phyloP scores from a whole-genome alignment of 2,113 vertebrate species.

The Hiodon alosoides region DNA sequence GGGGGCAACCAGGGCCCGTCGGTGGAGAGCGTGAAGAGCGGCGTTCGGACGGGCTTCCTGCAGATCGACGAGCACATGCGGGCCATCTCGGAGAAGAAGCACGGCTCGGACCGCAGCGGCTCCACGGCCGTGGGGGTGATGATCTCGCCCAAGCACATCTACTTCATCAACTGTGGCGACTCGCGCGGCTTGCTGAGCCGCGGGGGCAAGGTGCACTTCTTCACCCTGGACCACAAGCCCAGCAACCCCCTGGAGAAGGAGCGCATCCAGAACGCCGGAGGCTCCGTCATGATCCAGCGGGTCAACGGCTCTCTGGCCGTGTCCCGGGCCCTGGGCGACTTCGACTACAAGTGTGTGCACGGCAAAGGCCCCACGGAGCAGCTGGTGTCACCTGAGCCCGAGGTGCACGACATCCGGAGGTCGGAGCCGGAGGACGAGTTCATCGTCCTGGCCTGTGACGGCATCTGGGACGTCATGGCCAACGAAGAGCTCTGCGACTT shows the following conservation, averaged over 20 bases:
- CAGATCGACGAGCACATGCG: constrained; percentile 88
- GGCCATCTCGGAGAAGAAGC: constrained; percentile 82
- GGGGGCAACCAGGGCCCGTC: constrained; percentile 67
- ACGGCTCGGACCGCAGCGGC: constrained; percentile 81
- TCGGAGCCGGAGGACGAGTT: constrained; percentile 78
- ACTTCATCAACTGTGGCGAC: constrained; percentile 87
- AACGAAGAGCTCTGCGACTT: constrained; percentile 88
- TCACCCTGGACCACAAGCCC: constrained; percentile 88
- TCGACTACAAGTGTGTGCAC: constrained; percentile 87
- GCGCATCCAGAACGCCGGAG: constrained; percentile 82
- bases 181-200: constrained; percentile 79
- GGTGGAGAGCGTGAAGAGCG: constrained; percentile 81
- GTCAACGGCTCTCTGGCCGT: constrained; percentile 86
- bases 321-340: constrained; percentile 83
- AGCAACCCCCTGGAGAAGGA: constrained; percentile 85
- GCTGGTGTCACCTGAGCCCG: constrained; percentile 84
- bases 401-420: constrained; percentile 80
- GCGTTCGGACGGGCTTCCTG: constrained; percentile 87
- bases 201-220: constrained; percentile 81
- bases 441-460: constrained; percentile 83
- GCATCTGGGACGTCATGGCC: constrained; percentile 90
- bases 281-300: constrained; percentile 85
- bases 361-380: constrained; percentile 87
- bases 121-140: constrained; percentile 82
- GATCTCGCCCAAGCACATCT: constrained; percentile 76